Evolutionary conservation across 2,888 invertebrate genomes (phyloP), one percentile per base, ranked within the genome.

Genomic region (Drosophila koepferae): DNA sequence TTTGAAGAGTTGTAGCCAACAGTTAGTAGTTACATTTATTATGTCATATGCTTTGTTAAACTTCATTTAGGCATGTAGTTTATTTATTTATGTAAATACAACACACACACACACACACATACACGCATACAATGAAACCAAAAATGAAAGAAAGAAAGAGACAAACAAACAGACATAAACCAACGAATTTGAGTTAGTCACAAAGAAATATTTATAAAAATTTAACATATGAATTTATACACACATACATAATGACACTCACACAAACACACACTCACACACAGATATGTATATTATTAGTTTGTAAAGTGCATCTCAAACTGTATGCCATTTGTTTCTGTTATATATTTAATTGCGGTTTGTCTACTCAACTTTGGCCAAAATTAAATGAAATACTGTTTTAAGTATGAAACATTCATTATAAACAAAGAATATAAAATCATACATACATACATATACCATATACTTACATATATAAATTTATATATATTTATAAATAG

Each of bases 81-180:
- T 82, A 88, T 88, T 88, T 86, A 81, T 81, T 81, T 78, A 80
- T 86, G 90, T 86, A 86, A 74, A 77, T 56, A 81, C 70, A 59
- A 49, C 46, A 71, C 14, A 71, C 31, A 23, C 16, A 36, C 36
- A 59, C 36, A 62, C 18, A 67, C 44, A 58, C 14, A 53, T 2
- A 53, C 43, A 68, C 34, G 46, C 36, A 38, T 20, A 54, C 43
- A 62, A 51, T 51, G 23, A 73, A 73, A 51, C 72, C 65, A 72
- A 72, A 72, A 60, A 46, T 28, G 28, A 16, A 12, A 6, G 7
- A 16, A 12, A 6, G 7, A 16, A 40, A 16, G 4, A 2, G 16
- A n/a, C n/a, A 41, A 46, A 20, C n/a, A 20, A 44, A 12, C 16
- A 59, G 23, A 63, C 54, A 60, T 28, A 64, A 12, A 59, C 55